phyloP scores from a whole-genome alignment of 2,797 vertebrate genomes.

The Argentina silus region DNA sequence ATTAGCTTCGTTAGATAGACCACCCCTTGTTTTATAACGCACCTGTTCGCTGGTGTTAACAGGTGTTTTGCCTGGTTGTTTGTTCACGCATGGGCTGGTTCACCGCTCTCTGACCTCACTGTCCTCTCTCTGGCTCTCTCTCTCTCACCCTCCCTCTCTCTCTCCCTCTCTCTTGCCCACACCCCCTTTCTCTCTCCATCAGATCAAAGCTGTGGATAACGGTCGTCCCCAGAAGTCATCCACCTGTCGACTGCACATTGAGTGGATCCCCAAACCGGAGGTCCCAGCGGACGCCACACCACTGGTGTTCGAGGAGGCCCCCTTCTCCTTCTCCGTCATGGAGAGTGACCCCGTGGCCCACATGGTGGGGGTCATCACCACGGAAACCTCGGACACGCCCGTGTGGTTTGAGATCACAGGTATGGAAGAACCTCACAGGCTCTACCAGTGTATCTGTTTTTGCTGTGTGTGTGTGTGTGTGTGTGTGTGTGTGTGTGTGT shows the following conservation, averaged over 20 bases:
- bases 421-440: constrained; percentile 59
- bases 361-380: constrained; percentile 94
- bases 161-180: background rate
- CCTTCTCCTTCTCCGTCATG: constrained; percentile 94
- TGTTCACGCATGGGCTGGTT: background rate
- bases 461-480: constrained; percentile 16
- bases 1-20: background rate
- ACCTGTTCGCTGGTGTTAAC: constrained; percentile 8
- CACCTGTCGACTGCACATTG: constrained; percentile 91
- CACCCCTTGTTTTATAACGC: background rate
- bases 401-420: constrained; percentile 98
- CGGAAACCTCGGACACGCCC: constrained; percentile 84
- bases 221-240: constrained; percentile 96
- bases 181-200: constrained; percentile 6
- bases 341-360: constrained; percentile 95
- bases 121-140: background rate
- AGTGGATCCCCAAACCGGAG: constrained; percentile 92
- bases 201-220: constrained; percentile 99
- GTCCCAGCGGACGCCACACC: constrained; percentile 71
- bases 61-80: background rate
- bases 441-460: background rate
- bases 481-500: constrained; percentile 21
- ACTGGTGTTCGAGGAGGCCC: constrained; percentile 90
- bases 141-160: background rate
- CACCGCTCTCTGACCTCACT: background rate